A percentile compares a stretch with the other conserved stretches of the same genome.
phyloP scores from a whole-genome alignment of 2,797 vertebrate genomes.

The Podargus strigoides region DNA sequence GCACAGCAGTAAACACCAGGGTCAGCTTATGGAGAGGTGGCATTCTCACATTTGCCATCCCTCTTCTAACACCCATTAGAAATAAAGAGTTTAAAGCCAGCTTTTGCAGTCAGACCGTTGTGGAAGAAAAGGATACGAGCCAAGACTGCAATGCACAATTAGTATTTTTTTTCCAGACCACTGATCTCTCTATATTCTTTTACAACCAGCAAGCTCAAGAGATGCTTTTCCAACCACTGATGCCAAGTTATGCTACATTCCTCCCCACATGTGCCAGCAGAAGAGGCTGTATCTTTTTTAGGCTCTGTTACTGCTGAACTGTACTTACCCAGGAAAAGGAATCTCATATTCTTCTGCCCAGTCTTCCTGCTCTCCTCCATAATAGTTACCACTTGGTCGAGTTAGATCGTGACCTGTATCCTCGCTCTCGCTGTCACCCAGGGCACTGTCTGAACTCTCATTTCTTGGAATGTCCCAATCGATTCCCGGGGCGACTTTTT shows the following conservation, averaged over 20 bases:
- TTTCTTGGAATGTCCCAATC: constrained; percentile 99
- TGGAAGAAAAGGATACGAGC: not conserved
- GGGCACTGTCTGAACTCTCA: constrained; percentile 96
- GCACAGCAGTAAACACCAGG: not conserved
- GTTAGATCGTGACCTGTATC: constrained; percentile 79
- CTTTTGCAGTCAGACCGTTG: not conserved
- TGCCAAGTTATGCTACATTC: not conserved
- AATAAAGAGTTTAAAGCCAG: not conserved
- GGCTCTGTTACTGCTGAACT: not conserved
- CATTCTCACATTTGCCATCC: not conserved
- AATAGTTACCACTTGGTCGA: constrained; percentile 71
- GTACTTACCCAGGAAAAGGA: constrained; percentile 89
- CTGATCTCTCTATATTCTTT: not conserved
- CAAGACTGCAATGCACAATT: not conserved
- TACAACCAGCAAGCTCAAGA: not conserved
- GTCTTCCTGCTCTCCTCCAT: constrained; percentile 84
- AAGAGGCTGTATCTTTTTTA: not conserved
- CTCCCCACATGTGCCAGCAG: not conserved
- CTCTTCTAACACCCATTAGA: not conserved
- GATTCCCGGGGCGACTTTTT: constrained; percentile 74
- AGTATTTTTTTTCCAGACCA: not conserved
- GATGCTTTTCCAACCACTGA: not conserved
- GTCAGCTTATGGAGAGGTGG: not conserved
- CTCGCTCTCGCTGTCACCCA: constrained; percentile 99
- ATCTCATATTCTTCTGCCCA: constrained; percentile 95